Evolutionary conservation across 2,797 vertebrate genomes (phyloP), one percentile per base, ranked within the genome.

Genomic region (Gallinago solitaria): DNA sequence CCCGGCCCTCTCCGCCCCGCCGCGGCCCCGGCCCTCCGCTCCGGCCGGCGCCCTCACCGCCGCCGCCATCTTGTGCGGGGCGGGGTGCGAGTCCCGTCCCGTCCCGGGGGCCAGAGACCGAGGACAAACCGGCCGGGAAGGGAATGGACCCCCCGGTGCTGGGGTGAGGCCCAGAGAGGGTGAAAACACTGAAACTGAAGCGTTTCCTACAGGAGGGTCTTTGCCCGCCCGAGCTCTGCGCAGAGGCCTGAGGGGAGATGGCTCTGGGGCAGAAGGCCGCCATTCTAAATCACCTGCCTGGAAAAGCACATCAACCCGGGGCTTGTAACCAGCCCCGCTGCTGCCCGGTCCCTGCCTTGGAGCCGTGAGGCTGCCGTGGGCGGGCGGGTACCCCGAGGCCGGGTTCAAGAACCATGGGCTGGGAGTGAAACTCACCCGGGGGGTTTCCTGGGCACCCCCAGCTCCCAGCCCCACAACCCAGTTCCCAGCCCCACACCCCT

Each of bases 101-200:
- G 12, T 9, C 61, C 25, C n/a, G 5, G 1, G 51, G 41, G 63
- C 10, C 27, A 17, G 16, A 3, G 11, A 7, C 75, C 11, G 35
- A 45, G 67, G 17, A 51, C 16, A 12, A 23, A 41, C 1, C 41
- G 2, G 74, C 12, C 32, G 1, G 43, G 41, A 3, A 1, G 28
- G 69, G n/a, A 17, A 2, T 3, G 18, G 28, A 1, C 14, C 8
- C 10, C 3, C 6, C 0, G 6, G 19, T 0, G 0, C 14, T 25
- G 45, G 30, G 28, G 32, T 14, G 47, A 2, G 19, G 3, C 25
- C 10, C 17, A 1, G 28, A 6, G 14, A 5, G 35, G n/a, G 14
- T 9, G 56, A 28, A 51, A 53, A 47, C 48, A 12, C 23, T 35
- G 2, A 2, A 27, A 30, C 3, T 4, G 41, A 18, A 18, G 19